phyloP scores from a whole-genome alignment of 37 sponge, comb jelly and placozoan species.

The Mnemiopsis leidyi region DNA sequence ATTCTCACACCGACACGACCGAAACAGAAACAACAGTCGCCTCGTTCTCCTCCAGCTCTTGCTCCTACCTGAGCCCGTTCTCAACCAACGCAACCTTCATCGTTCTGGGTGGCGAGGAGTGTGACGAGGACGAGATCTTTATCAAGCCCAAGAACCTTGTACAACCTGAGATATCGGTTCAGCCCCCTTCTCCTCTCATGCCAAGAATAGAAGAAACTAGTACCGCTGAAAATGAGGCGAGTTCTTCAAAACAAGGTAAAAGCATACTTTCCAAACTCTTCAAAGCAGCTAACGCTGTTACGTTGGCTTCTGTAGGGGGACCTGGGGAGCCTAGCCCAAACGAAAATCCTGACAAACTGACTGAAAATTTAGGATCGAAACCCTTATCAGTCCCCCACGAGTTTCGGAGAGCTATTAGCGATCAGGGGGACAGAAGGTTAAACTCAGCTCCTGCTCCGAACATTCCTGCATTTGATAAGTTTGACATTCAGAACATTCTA shows the following conservation, averaged over 20 bases:
- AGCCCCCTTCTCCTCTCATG: neutral
- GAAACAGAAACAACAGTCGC: neutral
- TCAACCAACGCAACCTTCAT: neutral
- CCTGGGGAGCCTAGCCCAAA: neutral
- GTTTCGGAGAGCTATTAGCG: neutral
- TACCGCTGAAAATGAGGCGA: neutral
- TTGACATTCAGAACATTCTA: neutral
- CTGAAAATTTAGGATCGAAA: no score
- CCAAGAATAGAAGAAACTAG: neutral
- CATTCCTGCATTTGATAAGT: neutral
- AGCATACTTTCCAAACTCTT: neutral
- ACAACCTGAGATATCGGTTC: neutral
- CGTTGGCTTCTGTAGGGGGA: no score
- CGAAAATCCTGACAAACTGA: neutral
- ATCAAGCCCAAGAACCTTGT: neutral
- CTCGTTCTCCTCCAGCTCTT: neutral
- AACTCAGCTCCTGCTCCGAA: neutral
- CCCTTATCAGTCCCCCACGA: no score
- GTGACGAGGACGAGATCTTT: neutral
- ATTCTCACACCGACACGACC: neutral
- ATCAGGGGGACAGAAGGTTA: neutral
- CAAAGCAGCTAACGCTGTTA: neutral
- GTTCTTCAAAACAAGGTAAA: neutral
- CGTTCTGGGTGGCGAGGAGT: constrained; percentile 25
- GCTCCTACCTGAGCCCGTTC: neutral